phyloP scores from a whole-genome alignment of 2,888 invertebrate species.

The Leptinotarsa haldemani region DNA sequence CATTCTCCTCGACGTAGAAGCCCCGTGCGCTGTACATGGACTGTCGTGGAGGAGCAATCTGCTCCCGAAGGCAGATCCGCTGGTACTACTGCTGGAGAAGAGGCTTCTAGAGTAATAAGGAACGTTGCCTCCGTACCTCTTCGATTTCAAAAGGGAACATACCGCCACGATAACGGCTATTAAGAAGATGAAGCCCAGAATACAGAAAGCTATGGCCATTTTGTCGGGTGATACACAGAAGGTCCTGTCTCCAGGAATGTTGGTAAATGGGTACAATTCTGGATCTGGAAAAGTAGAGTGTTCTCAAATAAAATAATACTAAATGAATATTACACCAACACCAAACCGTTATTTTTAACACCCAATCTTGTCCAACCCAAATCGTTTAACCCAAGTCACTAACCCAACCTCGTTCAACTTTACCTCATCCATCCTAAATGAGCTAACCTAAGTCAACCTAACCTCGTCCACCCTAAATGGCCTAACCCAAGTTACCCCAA shows the following conservation, averaged over 20 bases:
- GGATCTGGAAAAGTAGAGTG: constrained; percentile 49
- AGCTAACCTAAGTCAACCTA: no score
- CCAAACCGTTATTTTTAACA: no score
- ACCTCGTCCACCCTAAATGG: no score
- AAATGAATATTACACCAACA: no score
- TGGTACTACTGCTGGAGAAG: constrained; percentile 71
- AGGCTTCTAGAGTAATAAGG: constrained; percentile 74
- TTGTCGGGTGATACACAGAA: constrained; percentile 82
- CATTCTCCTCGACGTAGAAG: constrained; percentile 53
- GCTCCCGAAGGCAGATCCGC: constrained; percentile 72
- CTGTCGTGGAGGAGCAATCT: constrained; percentile 73
- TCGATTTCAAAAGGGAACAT: constrained; percentile 73
- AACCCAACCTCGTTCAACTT: no score
- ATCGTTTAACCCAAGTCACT: no score
- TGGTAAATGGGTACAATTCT: constrained; percentile 55
- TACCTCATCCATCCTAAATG: no score
- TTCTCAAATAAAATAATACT: no score
- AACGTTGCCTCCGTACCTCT: constrained; percentile 66
- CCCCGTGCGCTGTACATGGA: constrained; percentile 70
- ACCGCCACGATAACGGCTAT: constrained; percentile 78
- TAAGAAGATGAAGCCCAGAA: constrained; percentile 78
- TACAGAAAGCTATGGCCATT: constrained; percentile 80
- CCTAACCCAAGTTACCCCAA: no score
- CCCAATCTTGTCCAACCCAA: no score
- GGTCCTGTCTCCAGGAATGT: constrained; percentile 71